Base-by-base conservation (phyloP, 2,797 vertebrate species). In the Uromys caudimaculatus region DNA sequence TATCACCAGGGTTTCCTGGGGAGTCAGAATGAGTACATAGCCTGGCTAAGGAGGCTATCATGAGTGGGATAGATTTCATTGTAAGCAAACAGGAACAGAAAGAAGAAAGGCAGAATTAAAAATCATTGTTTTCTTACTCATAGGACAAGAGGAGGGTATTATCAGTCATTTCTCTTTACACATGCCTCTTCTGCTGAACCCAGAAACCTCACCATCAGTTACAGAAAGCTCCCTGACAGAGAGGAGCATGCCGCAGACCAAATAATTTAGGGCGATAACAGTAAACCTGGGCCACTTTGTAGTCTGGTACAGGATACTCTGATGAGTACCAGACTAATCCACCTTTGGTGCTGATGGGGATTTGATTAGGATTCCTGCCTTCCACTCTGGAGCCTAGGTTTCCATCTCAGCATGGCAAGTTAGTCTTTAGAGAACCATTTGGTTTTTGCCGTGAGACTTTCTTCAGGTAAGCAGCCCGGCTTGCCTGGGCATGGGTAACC, bases 341-440 rank as follows among this genome's bases (percentile, higher is more conserved):
- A 44, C 44, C 52, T 78, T 89, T 19, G 85, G 82, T 69, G 60
- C 78, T 41, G 54, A 64, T 50, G 58, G 58, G n/a, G 44, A 85
- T 76, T 47, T 64, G 77, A 52, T 91, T 77, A 50, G 1, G 56
- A 81, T 60, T 58, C 84, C 44, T 23, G 11, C 32, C 16, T 29
- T 17, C 19, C 19, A 23, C 44, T 62, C 69, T 29, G 3, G 73
- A 60, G 83, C 38, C 84, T 58, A 76, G 82, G 41, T 58, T 91
- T 69, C 75, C 1, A 14, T 79, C 52, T 91, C 58, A 60, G 29
- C 14, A 19, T 16, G 17, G 75, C 60, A 47, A 58, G 60, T 94
- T 60, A 76, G 73, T 89, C 92, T 95, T 91, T 27, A 84, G 13
- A 89, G 29, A 27, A 41, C 69, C n/a, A 6, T 87, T 94, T 90